Conservation (phyloP, 2,888 invertebrate genomes). For the Beris chalybata region DNA sequence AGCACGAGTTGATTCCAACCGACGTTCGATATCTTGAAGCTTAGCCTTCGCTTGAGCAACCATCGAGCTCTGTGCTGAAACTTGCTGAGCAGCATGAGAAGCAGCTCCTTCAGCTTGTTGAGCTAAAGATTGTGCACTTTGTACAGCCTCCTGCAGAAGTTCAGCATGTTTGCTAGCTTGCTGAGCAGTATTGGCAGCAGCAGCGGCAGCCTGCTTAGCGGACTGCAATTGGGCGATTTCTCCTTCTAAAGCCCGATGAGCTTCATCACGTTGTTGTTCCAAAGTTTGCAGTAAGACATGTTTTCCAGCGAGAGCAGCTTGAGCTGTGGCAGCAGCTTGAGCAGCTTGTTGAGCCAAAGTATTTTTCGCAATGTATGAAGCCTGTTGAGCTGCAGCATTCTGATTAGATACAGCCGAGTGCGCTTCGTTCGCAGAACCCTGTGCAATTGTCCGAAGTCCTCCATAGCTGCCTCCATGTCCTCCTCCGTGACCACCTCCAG, state of each 20-base stretch:
- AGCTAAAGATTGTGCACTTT: conserved; percentile 64
- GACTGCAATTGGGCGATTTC: conserved; percentile 72
- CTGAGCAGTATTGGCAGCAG: conserved; percentile 67
- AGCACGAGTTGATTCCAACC: conserved; percentile 66
- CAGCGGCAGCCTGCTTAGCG: conserved; percentile 68
- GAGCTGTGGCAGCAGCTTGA: conserved; percentile 69
- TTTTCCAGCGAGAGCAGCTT: conserved; percentile 70
- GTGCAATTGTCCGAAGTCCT: conserved; percentile 71
- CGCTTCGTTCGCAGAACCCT: conserved; percentile 76
- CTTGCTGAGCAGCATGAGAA: conserved; percentile 69
- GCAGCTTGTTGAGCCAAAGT: conserved; percentile 76
- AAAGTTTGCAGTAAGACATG: conserved; percentile 69
- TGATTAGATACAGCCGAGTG: conserved; percentile 73
- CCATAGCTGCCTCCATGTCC: conserved; percentile 61
- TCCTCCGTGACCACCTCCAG: conserved; percentile 56
- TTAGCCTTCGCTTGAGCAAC: conserved; percentile 71
- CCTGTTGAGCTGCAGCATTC: conserved; percentile 75
- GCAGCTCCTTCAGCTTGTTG: conserved; percentile 72
- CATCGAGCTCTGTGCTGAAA: conserved; percentile 74
- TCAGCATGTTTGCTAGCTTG: conserved; percentile 68
- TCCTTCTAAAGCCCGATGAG: conserved; percentile 67
- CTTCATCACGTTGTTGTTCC: conserved; percentile 74
- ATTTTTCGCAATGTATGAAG: conserved; percentile 77
- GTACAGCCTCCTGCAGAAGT: conserved; percentile 69
- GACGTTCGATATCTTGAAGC: conserved; percentile 65